These are phyloP conservation scores for Thera britannica DNA, from an alignment of 2,888 invertebrate species.

Conservation along the genomic window DNA sequence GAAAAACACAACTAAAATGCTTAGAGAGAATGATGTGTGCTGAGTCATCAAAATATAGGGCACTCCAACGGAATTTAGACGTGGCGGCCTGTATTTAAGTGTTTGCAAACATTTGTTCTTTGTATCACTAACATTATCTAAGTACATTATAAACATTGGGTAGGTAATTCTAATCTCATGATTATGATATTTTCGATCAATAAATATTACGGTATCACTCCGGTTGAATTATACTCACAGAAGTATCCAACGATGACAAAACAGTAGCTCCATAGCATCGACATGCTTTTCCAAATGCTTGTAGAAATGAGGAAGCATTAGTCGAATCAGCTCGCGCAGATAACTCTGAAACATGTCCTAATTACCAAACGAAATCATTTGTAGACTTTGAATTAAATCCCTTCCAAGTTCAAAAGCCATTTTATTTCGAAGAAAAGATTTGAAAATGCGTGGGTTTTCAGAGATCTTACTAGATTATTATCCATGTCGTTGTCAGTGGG, in stretches of 20 bases:
- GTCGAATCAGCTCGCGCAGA: slow-evolving; percentile 92
- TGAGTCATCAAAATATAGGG: too few relatives aligned
- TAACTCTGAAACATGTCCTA: slow-evolving; percentile 85
- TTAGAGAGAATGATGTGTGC: too few relatives aligned
- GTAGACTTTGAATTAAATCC: background rate
- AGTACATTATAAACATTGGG: too few relatives aligned
- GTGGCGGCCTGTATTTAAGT: too few relatives aligned
- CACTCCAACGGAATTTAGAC: too few relatives aligned
- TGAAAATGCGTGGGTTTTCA: slow-evolving; percentile 17
- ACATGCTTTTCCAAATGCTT: slow-evolving; percentile 92
- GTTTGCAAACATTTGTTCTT: too few relatives aligned
- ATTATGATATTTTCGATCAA: slow-evolving; percentile 1
- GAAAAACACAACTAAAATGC: too few relatives aligned
- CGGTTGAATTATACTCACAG: slow-evolving; percentile 83
- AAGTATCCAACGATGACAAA: slow-evolving; percentile 98
- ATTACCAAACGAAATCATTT: background rate
- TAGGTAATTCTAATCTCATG: background rate
- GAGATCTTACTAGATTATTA: slow-evolving; percentile 88
- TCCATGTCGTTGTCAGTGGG: slow-evolving; percentile 98
- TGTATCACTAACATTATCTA: too few relatives aligned
- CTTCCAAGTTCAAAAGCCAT: background rate
- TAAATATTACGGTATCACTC: background rate
- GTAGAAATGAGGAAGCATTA: slow-evolving; percentile 96
- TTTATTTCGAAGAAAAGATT: background rate
- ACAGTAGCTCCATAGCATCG: slow-evolving; percentile 95